Evolutionary conservation across 1,140 invertebrate species (phyloP).

Genomic region (Homalodisca vitripennis): DNA sequence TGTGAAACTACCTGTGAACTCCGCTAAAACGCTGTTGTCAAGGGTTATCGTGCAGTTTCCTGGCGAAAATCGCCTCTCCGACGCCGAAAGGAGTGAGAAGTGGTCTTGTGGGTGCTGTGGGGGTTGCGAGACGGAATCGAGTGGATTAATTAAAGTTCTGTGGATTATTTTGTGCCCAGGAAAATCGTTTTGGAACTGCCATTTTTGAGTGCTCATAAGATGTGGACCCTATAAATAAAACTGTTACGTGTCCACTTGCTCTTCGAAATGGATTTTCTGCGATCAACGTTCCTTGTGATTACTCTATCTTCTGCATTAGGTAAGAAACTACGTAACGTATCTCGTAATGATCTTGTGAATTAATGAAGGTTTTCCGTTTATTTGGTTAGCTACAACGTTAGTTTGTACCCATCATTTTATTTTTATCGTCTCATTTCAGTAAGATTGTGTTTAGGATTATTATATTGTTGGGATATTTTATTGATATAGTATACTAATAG

Average conservation of each 20-base stretch:
- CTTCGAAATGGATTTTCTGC: background rate
- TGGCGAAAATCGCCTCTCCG: background rate
- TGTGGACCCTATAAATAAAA: constrained; percentile 10
- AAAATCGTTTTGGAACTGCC: background rate
- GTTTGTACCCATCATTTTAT: background rate
- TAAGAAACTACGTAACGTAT: background rate
- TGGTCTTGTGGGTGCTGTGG: background rate
- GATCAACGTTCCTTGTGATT: background rate
- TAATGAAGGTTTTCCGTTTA: background rate
- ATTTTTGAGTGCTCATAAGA: background rate
- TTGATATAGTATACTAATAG: background rate
- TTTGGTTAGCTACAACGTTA: background rate
- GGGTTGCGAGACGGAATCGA: background rate
- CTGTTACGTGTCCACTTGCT: background rate
- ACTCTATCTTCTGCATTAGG: constrained; percentile 8
- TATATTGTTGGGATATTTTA: background rate
- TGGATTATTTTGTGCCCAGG: background rate
- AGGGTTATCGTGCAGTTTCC: background rate
- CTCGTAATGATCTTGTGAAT: background rate
- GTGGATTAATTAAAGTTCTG: background rate
- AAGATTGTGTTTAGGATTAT: background rate
- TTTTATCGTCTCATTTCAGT: background rate
- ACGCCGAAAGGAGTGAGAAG: background rate
- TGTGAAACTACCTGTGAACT: background rate
- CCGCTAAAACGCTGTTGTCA: background rate